Base-by-base conservation (phyloP, 2,113 vertebrate genomes). In the Chelonoidis abingdonii region DNA sequence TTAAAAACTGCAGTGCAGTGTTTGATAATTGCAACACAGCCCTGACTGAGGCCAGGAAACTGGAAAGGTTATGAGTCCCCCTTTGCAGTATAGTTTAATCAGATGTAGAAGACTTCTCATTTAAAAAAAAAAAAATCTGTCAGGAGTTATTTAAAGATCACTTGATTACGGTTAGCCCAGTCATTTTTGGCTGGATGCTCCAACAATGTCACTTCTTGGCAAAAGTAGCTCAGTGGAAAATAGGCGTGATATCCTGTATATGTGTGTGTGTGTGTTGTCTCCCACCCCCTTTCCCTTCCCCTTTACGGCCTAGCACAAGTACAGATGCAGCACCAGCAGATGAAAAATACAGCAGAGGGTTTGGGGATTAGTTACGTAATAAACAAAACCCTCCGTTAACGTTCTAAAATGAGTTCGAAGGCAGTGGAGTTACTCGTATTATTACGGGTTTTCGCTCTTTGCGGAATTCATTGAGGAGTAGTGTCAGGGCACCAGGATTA, bases 391-490 rank as follows among this genome's bases (percentile, higher is more conserved):
- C 75, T 90, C 53, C 86, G 86, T 96, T 97, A 93, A 95, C 85
- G 79, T 65, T 94, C 57, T 50, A 69, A 93, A 95, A 96, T 97
- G 91, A 92, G 92, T 95, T 94, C 95, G 96, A 96, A 96, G 94
- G 95, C 94, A 96, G 91, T 76, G 89, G 94, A 95, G 96, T 95
- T 97, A 96, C 93, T 96, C 93, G 87, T 89, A 83, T 50, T 96
- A 96, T 97, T 96, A 97, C 93, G 95, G 2, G 76, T 27, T 65
- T 89, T 21, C 2, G 72, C 89, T 96, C 97, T 97, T 92, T 84
- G 88, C 89, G 92, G 95, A 92, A 75, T 89, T 13, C 89, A 91
- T 84, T 89, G 95, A 96, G 95, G 81, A 84, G 92, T 62, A 5
- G 35, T 89, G 12, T 94, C 41, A 41, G 41, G 41, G 41, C 41